A percentile compares a stretch with the other conserved stretches of the same genome.
phyloP scores from a whole-genome alignment of 2,113 vertebrate species.

The Thamnophis sirtalis region DNA sequence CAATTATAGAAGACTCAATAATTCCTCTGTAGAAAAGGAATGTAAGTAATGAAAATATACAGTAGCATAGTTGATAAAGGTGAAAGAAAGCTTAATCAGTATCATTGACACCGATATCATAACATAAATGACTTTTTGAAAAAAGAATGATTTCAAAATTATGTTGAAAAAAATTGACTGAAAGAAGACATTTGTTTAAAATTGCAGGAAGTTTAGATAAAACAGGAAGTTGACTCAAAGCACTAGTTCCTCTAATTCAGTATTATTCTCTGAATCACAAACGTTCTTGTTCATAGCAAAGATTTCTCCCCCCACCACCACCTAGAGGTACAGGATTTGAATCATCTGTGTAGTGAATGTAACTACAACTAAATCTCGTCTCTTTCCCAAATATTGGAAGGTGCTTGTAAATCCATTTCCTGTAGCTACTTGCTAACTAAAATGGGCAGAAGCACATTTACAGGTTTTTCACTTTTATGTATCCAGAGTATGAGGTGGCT shows the following conservation, averaged over 20 bases:
- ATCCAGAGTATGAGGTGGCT: neutral
- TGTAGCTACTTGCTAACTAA: neutral
- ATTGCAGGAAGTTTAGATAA: neutral
- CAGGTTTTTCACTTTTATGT: neutral
- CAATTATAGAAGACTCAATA: neutral
- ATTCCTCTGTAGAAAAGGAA: neutral
- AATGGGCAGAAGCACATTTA: neutral
- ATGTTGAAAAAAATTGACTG: neutral
- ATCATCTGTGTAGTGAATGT: neutral
- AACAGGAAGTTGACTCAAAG: neutral
- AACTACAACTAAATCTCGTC: neutral
- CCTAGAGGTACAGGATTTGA: neutral
- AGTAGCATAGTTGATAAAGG: neutral
- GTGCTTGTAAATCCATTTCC: neutral
- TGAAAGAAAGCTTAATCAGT: neutral
- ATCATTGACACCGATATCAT: neutral
- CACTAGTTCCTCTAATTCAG: neutral
- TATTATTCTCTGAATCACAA: neutral
- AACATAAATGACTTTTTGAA: neutral
- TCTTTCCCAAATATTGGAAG: neutral
- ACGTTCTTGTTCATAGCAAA: neutral
- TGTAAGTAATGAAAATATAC: neutral
- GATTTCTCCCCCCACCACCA: neutral
- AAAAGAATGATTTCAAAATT: neutral
- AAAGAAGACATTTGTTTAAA: neutral